Percentiles rank a stretch among this genome's conserved stretches.
phyloP scores from a whole-genome alignment of 2,888 invertebrate genomes.

The Elgonia sp. region DNA sequence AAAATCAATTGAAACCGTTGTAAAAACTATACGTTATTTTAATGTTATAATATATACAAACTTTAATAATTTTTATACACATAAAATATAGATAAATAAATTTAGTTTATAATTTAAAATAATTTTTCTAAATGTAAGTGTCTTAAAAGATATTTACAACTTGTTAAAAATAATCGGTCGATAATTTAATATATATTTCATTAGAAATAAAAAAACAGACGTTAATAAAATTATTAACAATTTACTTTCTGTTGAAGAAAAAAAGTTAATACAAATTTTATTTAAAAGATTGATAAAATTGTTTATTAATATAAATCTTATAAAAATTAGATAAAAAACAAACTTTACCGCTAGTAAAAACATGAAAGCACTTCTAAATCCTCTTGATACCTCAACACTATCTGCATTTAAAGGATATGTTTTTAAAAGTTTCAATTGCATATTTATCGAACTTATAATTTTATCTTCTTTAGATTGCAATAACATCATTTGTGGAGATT shows the following conservation, averaged over 20 bases:
- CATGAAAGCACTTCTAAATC: slow-evolving; percentile 88
- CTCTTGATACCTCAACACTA: slow-evolving; percentile 87
- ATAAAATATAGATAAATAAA: slow-evolving; percentile 76
- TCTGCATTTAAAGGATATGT: slow-evolving; percentile 84
- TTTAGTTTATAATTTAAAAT: no score
- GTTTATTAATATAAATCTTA: no score
- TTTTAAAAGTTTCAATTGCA: slow-evolving; percentile 85
- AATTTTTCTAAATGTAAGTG: no score
- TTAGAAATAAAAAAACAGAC: no score
- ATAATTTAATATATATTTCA: no score
- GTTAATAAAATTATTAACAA: no score
- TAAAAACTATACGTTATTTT: slow-evolving; percentile 75
- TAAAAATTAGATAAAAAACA: no score
- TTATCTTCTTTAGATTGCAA: slow-evolving; percentile 85
- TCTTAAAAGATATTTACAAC: no score
- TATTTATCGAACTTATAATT: slow-evolving; percentile 85
- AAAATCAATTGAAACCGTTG: slow-evolving; percentile 60
- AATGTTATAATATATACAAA: slow-evolving; percentile 76
- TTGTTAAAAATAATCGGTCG: no score
- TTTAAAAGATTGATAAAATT: no score
- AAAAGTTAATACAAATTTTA: no score
- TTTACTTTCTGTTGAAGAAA: no score
- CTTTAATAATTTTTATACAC: slow-evolving; percentile 75
- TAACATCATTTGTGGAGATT: slow-evolving; percentile 83
- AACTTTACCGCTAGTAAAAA: slow-evolving; percentile 87